Evolutionary conservation across 2,113 vertebrate species (phyloP).

Genomic region (Ophthalmolycus amberensis): DNA sequence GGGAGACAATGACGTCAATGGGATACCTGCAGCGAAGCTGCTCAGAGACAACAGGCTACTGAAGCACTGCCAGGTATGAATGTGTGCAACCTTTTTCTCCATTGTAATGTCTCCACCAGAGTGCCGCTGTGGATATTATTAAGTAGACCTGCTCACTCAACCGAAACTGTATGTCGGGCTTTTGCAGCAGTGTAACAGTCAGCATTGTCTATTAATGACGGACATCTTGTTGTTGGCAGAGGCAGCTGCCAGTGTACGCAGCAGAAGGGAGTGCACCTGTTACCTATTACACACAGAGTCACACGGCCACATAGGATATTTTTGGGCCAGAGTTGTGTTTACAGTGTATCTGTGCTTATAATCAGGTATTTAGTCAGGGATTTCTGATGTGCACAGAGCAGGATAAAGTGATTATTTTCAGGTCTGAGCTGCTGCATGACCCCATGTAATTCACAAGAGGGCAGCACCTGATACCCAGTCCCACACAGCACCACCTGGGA

Average conservation of each 20-base stretch:
- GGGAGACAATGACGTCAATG: constrained; percentile 62
- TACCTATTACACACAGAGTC: constrained; percentile 47
- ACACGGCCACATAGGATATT: constrained; percentile 25
- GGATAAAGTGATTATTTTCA: constrained; percentile 59
- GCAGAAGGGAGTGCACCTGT: constrained; percentile 65
- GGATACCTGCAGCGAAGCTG: constrained; percentile 57
- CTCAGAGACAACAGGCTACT: constrained; percentile 39
- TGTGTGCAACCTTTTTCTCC: constrained; percentile 5
- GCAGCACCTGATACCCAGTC: constrained; percentile 65
- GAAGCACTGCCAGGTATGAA: constrained; percentile 51
- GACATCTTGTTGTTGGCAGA: constrained; percentile 52
- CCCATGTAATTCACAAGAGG: constrained; percentile 71
- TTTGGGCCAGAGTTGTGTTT: constrained; percentile 50
- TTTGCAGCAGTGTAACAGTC: constrained; percentile 12
- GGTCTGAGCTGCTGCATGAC: constrained; percentile 50
- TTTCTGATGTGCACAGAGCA: constrained; percentile 41
- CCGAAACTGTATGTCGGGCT: not conserved
- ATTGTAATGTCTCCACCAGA: constrained; percentile 2
- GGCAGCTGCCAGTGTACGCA: constrained; percentile 24
- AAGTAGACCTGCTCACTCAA: not conserved
- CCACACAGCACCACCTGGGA: constrained; percentile 21
- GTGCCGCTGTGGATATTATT: constrained; percentile 3
- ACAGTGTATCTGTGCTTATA: constrained; percentile 53
- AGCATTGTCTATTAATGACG: constrained; percentile 20
- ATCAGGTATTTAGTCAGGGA: constrained; percentile 65